These are phyloP conservation scores for Calypte anna DNA, from an alignment of 2,113 vertebrate species.

Conservation along the genomic window DNA sequence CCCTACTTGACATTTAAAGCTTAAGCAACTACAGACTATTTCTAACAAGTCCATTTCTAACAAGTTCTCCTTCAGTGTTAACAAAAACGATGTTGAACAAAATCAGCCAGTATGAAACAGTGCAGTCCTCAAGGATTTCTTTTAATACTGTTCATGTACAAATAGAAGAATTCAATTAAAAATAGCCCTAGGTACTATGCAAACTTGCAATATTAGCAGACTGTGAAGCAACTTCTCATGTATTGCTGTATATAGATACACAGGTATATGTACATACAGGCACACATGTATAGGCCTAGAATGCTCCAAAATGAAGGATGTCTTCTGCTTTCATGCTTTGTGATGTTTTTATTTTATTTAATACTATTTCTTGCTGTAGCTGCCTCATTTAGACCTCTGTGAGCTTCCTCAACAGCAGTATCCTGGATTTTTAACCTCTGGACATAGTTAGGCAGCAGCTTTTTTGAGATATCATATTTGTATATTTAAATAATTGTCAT, in stretches of 20 bases:
- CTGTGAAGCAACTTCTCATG: background rate
- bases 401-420: background rate
- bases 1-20: constrained; percentile 69
- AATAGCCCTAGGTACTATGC: background rate
- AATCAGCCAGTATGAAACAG: constrained; percentile 33
- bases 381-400: background rate
- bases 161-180: constrained; percentile 28
- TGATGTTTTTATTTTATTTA: background rate
- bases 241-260: no score
- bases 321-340: background rate
- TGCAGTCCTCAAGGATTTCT: background rate
- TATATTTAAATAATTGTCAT: background rate
- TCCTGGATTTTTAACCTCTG: background rate
- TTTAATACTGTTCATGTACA: background rate
- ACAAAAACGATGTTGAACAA: constrained; percentile 48
- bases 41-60: background rate
- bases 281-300: background rate
- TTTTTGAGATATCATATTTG: background rate
- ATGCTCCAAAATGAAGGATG: background rate
- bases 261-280: background rate
- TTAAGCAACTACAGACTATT: constrained; percentile 50
- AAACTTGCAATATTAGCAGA: background rate
- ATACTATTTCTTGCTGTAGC: background rate
- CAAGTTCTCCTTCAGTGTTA: constrained; percentile 34
- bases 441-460: background rate